phyloP scores from a whole-genome alignment of 2,113 vertebrate species.

The Neofelis nebulosa region DNA sequence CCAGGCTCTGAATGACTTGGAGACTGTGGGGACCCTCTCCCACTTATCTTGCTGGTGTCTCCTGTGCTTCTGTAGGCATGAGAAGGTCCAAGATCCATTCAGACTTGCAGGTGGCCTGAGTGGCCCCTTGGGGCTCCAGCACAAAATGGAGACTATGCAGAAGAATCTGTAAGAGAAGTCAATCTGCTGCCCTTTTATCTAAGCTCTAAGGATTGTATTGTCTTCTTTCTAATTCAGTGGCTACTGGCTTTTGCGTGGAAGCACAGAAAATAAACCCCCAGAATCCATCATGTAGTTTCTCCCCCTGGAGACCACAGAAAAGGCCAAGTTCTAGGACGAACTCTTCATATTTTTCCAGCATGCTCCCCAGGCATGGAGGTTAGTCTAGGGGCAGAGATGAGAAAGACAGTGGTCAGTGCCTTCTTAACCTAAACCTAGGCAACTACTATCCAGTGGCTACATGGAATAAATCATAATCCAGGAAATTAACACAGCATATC shows the following conservation, averaged over 20 bases:
- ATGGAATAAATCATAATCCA: too few relatives aligned
- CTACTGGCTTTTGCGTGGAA: background rate
- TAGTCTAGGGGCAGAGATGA: background rate
- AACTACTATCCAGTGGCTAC: background rate
- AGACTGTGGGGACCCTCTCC: background rate
- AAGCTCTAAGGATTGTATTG: accelerated
- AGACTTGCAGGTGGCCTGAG: background rate
- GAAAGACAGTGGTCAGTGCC: accelerated
- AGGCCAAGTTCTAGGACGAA: accelerated
- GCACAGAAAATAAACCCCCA: background rate
- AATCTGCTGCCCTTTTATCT: background rate
- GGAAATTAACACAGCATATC: background rate
- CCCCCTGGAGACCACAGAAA: too few relatives aligned
- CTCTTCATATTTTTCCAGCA: background rate
- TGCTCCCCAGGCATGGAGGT: too few relatives aligned
- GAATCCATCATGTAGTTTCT: accelerated
- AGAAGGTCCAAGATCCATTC: accelerated
- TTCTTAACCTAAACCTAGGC: too few relatives aligned
- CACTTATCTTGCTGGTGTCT: background rate
- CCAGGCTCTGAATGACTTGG: background rate
- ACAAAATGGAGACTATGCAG: background rate
- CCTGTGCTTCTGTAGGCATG: too few relatives aligned
- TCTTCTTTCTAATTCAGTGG: background rate
- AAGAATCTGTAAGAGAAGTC: background rate
- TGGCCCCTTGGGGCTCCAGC: background rate